Evolutionary conservation across 2,113 vertebrate genomes (phyloP), one percentile per base, ranked within the genome.

Genomic region (Solea senegalensis): DNA sequence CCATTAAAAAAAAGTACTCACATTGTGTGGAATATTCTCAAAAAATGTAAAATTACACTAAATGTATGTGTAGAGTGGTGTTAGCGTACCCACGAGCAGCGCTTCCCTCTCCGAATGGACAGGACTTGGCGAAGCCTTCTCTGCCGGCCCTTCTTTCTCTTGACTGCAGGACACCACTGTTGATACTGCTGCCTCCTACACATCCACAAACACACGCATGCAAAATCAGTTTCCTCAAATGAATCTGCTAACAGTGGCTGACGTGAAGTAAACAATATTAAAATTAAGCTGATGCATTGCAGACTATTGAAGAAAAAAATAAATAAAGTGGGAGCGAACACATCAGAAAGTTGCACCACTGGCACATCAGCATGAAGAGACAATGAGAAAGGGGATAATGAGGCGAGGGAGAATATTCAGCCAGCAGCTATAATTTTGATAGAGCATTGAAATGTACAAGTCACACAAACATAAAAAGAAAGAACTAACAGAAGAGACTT

Each of bases 31-130:
- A 34, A 34, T 34, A 34, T 34, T 34, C 34, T 6, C 34, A 34
- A 34, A 4, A 21, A 34, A 34, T 6, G 1, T 34, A 3, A 3
- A 34, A 34, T 34, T 34, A 34, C 5, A 34, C 34, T 2, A 34
- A 34, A 21, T 21, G 21, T 21, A 21, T 21, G 21, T 21, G 21
- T 21, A 48, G 26, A 34, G 51, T 50, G 2, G 11, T 55, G 67
- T 54, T 4, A 56, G 54, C 95, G 88, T 91, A 98, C 97, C 97
- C 13, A 98, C 96, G 11, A 98, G 88, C 45, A 98, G 90, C 26
- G 96, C 96, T 82, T 98, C 96, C 16, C 97, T 95, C 78, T 98
- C 96, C 0, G 96, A 98, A 69, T 95, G 95, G 74, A 98, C 90
- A 0, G 95, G 97, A 72, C 93, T 95, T 45, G 75, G 90, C 66